phyloP scores from a whole-genome alignment of 2,113 vertebrate species.

The Canis aureus region DNA sequence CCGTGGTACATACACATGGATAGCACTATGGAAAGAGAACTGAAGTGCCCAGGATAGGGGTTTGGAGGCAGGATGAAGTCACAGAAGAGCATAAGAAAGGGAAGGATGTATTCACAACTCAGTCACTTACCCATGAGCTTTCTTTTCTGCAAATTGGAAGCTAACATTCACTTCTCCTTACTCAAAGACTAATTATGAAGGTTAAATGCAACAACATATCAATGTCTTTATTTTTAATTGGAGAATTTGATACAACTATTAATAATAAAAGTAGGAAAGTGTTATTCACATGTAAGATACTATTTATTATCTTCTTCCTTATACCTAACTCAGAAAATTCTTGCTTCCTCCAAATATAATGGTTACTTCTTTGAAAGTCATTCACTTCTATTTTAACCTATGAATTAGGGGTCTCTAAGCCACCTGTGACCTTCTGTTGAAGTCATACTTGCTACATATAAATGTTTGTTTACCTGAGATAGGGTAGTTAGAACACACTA shows the following conservation, averaged over 20 bases:
- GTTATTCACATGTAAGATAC: neutral
- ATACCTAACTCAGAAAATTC: conserved; percentile 19
- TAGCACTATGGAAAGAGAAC: neutral
- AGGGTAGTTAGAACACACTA: neutral
- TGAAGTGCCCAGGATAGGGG: neutral
- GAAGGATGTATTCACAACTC: neutral
- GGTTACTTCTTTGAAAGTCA: neutral
- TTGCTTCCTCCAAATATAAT: neutral
- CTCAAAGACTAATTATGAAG: neutral
- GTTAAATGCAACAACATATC: neutral
- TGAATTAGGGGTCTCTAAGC: neutral
- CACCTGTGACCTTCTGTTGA: neutral
- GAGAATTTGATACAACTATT: neutral
- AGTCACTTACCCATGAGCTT: neutral
- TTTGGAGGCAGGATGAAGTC: neutral
- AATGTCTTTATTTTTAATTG: neutral
- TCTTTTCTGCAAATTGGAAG: neutral
- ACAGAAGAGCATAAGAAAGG: neutral
- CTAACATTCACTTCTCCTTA: neutral
- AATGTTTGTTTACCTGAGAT: neutral
- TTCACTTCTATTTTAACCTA: neutral
- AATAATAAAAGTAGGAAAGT: neutral
- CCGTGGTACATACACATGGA: neutral
- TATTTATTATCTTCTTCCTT: neutral
- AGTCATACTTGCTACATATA: neutral